Evolutionary conservation across 2,113 vertebrate genomes (phyloP).

Genomic region (Proteles cristata): DNA sequence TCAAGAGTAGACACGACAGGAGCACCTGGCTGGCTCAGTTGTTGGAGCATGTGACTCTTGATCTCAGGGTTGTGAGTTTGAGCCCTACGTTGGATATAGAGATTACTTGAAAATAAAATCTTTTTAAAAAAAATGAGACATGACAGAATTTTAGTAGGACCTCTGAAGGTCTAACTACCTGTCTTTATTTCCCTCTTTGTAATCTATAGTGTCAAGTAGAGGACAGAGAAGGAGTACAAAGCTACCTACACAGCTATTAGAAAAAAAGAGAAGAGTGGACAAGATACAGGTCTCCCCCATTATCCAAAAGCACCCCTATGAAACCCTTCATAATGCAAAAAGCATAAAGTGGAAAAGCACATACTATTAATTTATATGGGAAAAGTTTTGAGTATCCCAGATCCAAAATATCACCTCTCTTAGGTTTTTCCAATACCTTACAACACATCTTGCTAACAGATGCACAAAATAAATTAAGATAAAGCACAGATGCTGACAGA

Average conservation of each 20-base stretch:
- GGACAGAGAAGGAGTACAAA: neutral
- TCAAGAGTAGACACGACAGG: neutral
- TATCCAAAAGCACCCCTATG: neutral
- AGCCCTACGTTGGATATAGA: neutral
- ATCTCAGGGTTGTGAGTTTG: neutral
- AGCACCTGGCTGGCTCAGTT: neutral
- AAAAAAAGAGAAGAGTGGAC: slow-evolving; percentile 44
- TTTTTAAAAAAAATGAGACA: neutral
- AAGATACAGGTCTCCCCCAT: neutral
- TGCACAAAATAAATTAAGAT: neutral
- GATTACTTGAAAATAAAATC: neutral
- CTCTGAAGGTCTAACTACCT: neutral
- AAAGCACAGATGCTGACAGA: neutral
- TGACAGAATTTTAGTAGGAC: neutral
- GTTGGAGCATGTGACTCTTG: neutral
- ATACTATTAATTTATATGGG: neutral
- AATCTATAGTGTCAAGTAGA: neutral
- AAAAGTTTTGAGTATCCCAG: neutral
- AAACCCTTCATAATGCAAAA: neutral
- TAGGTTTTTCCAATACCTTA: neutral
- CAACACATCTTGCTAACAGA: neutral
- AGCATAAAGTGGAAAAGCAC: neutral
- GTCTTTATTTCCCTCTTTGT: neutral
- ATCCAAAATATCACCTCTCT: neutral
- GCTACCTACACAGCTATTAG: neutral